phyloP scores from a whole-genome alignment of 35 echinoderm and acorn worm species.

The Apostichopus parvimensis region DNA sequence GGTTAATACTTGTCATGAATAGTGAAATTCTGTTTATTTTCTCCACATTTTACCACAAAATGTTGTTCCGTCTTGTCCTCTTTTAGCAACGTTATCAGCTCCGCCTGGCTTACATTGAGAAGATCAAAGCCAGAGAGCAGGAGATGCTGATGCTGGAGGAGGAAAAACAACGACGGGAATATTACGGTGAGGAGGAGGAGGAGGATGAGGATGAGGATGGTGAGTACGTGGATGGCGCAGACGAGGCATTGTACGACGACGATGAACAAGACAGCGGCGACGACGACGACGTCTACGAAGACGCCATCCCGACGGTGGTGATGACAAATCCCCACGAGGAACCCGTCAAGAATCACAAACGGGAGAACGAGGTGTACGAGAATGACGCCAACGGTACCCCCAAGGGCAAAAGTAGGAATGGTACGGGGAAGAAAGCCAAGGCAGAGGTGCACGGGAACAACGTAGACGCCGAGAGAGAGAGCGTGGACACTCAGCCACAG shows the following conservation, averaged over 20 bases:
- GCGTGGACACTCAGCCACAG: neutral
- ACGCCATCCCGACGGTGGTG: conserved; percentile 13
- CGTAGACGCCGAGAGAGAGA: neutral
- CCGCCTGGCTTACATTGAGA: conserved; percentile 13
- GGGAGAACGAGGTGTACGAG: neutral
- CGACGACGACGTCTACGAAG: neutral
- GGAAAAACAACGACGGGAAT: neutral
- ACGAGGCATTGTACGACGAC: neutral
- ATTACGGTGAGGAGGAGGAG: neutral
- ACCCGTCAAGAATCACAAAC: conserved; percentile 7
- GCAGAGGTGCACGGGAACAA: neutral
- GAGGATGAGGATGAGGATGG: neutral
- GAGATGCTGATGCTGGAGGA: conserved; percentile 14
- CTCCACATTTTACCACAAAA: neutral
- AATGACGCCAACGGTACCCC: neutral
- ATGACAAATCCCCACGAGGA: neutral
- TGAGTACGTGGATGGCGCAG: conserved; percentile 3
- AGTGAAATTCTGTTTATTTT: neutral
- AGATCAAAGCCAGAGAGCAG: conserved; percentile 3
- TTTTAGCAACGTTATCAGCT: conserved; percentile 44
- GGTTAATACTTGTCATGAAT: too few relatives aligned
- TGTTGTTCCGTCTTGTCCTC: neutral
- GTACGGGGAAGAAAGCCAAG: neutral
- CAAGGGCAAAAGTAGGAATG: conserved; percentile 27
- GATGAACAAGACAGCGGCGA: neutral